phyloP scores from a whole-genome alignment of 2,888 invertebrate genomes.

The Sphinx pinastri region DNA sequence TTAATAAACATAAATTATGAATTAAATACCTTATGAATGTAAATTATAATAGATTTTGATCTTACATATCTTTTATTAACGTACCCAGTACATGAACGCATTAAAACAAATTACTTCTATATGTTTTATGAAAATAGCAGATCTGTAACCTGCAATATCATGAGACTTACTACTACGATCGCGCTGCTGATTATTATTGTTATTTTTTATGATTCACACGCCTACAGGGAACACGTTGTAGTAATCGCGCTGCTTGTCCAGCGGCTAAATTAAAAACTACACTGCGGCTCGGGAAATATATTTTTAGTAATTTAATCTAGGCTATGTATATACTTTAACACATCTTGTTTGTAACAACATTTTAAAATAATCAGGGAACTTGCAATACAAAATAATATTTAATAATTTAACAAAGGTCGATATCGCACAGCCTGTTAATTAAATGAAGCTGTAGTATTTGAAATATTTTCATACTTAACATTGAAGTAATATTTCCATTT shows the following conservation, averaged over 20 bases:
- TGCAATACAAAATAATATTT: background rate
- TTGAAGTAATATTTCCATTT: background rate
- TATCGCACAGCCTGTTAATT: constrained; percentile 4
- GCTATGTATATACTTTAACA: background rate
- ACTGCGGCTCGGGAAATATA: background rate
- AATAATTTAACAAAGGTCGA: background rate
- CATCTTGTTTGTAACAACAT: background rate
- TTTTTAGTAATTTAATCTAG: background rate
- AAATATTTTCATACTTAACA: background rate
- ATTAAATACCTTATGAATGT: too few species aligned
- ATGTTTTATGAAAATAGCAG: background rate
- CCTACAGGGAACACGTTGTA: background rate
- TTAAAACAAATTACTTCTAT: too few species aligned
- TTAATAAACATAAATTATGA: too few species aligned
- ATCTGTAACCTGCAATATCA: background rate
- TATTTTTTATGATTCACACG: background rate
- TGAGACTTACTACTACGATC: background rate
- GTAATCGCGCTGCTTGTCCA: constrained; percentile 1
- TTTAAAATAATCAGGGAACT: background rate
- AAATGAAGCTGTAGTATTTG: background rate
- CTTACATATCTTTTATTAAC: too few species aligned
- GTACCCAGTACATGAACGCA: too few species aligned
- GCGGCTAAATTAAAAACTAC: background rate
- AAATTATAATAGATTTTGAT: too few species aligned
- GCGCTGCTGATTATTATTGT: constrained; percentile 1